Evolutionary conservation across 2,888 invertebrate species (phyloP).

Genomic region (Amphipyra tragopoginis): DNA sequence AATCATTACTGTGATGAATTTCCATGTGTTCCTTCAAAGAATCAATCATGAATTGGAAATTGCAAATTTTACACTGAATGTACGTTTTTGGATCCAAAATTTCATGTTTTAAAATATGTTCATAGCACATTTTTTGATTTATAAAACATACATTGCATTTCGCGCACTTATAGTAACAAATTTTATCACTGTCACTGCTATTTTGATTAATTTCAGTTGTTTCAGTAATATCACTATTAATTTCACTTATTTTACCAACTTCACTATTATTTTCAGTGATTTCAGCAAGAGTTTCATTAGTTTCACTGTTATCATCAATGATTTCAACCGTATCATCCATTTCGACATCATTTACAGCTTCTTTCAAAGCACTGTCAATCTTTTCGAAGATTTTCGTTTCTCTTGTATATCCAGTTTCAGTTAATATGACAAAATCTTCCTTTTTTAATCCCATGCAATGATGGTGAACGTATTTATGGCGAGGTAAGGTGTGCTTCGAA

Average conservation of each 20-base stretch:
- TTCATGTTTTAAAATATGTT: slow-evolving; percentile 64
- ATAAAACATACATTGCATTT: slow-evolving; percentile 73
- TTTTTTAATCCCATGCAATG: slow-evolving; percentile 21
- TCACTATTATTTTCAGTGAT: no score
- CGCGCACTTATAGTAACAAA: slow-evolving; percentile 59
- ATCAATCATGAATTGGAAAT: slow-evolving; percentile 70
- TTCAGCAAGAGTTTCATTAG: not conserved
- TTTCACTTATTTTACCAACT: not conserved
- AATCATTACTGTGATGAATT: slow-evolving; percentile 65
- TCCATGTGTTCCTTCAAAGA: slow-evolving; percentile 67
- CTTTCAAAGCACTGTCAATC: not conserved
- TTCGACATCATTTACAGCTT: not conserved
- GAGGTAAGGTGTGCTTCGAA: slow-evolving; percentile 21
- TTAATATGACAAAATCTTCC: slow-evolving; percentile 23
- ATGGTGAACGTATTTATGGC: slow-evolving; percentile 49
- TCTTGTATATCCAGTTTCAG: not conserved
- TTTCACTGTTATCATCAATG: not conserved
- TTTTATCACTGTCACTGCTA: slow-evolving; percentile 6
- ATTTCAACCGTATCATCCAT: not conserved
- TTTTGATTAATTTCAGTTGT: not conserved
- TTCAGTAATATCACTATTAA: not conserved
- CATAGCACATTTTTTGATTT: slow-evolving; percentile 62
- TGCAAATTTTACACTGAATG: slow-evolving; percentile 76
- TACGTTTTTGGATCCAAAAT: slow-evolving; percentile 67
- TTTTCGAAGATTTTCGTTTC: not conserved